phyloP scores from a whole-genome alignment of 92 coral and sea anemone genomes.

The Metridium senile region DNA sequence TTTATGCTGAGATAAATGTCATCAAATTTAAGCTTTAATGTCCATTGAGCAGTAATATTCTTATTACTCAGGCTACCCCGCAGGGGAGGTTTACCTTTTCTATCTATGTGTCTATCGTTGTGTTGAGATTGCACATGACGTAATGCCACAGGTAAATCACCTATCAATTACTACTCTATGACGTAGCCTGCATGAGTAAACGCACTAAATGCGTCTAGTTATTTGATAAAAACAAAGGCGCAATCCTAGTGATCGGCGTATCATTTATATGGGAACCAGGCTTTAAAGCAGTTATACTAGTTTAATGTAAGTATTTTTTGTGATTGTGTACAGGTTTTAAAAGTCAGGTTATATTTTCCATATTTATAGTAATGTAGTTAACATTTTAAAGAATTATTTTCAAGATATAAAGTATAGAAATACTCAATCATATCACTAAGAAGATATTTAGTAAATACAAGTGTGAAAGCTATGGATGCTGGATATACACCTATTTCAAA shows the following conservation, averaged over 20 bases:
- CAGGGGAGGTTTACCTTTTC: no score
- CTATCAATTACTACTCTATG: no score
- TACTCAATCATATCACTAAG: slow-evolving; percentile 12
- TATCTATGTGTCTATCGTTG: no score
- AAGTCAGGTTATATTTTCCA: slow-evolving; percentile 75
- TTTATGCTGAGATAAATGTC: background rate
- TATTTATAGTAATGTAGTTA: slow-evolving; percentile 86
- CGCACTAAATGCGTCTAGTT: no score
- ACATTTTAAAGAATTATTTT: slow-evolving; percentile 92
- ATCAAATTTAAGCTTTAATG: no score
- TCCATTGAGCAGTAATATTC: background rate
- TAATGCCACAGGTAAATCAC: no score
- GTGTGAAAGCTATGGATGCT: slow-evolving; percentile 23
- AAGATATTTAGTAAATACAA: slow-evolving; percentile 18
- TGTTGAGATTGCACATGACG: no score
- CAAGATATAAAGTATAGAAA: slow-evolving; percentile 58
- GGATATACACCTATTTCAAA: no score
- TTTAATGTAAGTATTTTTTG: background rate
- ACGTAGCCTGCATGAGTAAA: no score
- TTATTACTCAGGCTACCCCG: no score
- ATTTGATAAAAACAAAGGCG: background rate
- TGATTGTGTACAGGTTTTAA: slow-evolving; percentile 29
- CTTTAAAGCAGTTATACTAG: background rate
- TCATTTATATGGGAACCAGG: no score
- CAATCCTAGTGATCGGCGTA: background rate